Base-by-base conservation (phyloP, 2,113 vertebrate species). In the Chlamydotis undulata region DNA sequence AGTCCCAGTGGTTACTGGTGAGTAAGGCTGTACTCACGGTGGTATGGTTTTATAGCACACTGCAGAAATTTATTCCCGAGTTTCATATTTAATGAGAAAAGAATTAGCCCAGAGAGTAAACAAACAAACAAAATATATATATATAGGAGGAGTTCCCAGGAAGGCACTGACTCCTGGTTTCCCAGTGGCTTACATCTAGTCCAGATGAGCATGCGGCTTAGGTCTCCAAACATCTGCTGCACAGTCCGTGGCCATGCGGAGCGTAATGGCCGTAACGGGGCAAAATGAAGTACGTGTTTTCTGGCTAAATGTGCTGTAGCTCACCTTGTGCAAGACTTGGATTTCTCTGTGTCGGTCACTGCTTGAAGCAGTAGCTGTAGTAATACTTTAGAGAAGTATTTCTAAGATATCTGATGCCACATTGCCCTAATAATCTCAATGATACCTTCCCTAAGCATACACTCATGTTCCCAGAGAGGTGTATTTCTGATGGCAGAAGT, bases 201-300 rank as follows among this genome's bases (percentile, higher is more conserved):
- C 19, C 56, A 28, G 50, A 50, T 16, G 43, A n/a, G 12, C n/a
- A 5, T 1, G 2, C 12, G 43, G 47, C 15, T 35, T 55, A 33
- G 39, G 55, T 61, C 61, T 87, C 31, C 14, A 6, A 28, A 31
- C 15, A 14, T 12, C 67, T 79, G 31, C 39, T 28, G 59, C 18
- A 5, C 12, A 2, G 19, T 21, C 50, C 43, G 4, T 21, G 65
- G 71, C 33, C 2, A 0, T 45, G 47, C 1, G 10, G 59, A 67
- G n/a, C 3, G 1, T 37, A 37, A 10, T 56, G 56, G 50, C 52
- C 2, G 0, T 29, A 18, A 31, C 4, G 4, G 29, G 28, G 41
- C 26, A 28, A 19, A 68, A 17, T 0, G 0, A 41, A 73, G 29
- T 33, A 18, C 3, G 0, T 21, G 55, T 33, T 35, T 18, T 37